Conservation (phyloP, 2,113 vertebrate genomes). For the Romanogobio albipinnatus region DNA sequence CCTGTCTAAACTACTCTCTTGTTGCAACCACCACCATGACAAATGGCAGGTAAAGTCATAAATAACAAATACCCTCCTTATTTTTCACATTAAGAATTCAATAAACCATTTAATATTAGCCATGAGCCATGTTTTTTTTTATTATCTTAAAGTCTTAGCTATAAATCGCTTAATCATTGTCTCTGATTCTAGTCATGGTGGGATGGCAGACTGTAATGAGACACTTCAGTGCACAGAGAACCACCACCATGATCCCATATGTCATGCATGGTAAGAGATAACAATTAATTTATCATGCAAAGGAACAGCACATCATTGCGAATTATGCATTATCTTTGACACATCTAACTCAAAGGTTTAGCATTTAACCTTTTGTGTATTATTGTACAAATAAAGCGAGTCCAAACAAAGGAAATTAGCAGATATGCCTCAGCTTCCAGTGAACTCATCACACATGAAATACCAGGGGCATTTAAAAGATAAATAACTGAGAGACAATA, state of each 20-base stretch:
- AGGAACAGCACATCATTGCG: background rate
- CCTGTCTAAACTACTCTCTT: no score
- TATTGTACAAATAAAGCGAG: background rate
- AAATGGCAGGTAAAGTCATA: background rate
- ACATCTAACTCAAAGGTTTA: background rate
- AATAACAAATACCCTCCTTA: background rate
- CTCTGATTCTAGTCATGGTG: background rate
- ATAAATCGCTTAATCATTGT: background rate
- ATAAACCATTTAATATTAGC: background rate
- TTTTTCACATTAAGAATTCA: no score
- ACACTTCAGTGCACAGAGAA: constrained; percentile 33
- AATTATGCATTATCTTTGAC: background rate
- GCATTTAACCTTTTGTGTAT: background rate
- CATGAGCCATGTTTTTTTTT: background rate
- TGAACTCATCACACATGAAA: background rate
- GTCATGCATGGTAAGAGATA: background rate
- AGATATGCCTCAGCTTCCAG: background rate
- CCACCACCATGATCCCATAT: constrained; percentile 15
- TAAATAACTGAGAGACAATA: background rate
- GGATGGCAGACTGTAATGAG: constrained; percentile 32
- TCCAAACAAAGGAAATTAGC: background rate
- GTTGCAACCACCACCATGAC: no score
- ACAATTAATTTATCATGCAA: background rate
- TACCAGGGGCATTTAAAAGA: background rate
- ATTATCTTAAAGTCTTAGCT: background rate